phyloP scores from a whole-genome alignment of 2,113 vertebrate genomes.

The Megaceryle torquata region DNA sequence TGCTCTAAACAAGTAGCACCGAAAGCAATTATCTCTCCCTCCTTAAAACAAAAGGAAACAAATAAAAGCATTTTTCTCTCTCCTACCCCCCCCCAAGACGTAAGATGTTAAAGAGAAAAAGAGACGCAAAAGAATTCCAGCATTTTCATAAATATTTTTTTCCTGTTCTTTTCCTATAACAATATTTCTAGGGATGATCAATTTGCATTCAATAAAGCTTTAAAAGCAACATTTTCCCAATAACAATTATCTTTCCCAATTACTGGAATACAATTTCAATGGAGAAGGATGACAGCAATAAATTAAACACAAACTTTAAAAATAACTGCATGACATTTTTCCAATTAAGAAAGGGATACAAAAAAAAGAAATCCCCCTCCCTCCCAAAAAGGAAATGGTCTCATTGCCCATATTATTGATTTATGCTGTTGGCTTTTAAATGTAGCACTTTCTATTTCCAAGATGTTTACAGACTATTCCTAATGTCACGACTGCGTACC shows the following conservation, averaged over 20 bases:
- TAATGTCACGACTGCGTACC: neutral
- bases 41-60: neutral
- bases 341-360: neutral
- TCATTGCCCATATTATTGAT: conserved; percentile 15
- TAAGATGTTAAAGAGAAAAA: neutral
- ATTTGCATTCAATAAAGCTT: neutral
- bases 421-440: conserved; percentile 27
- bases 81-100: neutral
- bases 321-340: neutral
- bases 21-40: neutral
- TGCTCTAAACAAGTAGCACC: neutral
- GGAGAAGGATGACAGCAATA: neutral
- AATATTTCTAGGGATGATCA: neutral
- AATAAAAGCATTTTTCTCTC: neutral
- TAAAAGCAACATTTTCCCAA: neutral
- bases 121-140: neutral
- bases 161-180: neutral
- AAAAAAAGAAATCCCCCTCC: neutral
- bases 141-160: neutral
- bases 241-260: neutral
- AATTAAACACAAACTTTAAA: neutral
- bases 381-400: neutral
- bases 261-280: neutral
- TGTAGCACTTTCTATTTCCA: conserved; percentile 19
- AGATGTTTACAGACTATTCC: neutral